phyloP scores from a whole-genome alignment of 2,113 vertebrate genomes.

The Alces alces region DNA sequence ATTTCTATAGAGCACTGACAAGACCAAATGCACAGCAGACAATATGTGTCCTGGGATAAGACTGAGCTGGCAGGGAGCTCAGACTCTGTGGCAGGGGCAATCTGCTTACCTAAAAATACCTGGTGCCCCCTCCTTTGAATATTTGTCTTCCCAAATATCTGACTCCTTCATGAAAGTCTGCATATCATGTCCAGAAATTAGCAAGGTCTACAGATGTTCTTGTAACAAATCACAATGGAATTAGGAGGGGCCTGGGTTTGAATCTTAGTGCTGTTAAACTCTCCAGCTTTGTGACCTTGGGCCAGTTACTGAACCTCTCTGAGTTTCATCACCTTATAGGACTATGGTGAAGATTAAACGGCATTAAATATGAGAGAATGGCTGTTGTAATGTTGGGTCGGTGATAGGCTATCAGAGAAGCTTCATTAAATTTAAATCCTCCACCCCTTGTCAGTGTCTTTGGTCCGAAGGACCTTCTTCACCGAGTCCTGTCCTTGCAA shows the following conservation, averaged over 20 bases:
- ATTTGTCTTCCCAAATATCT: conserved; percentile 2
- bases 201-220: not conserved
- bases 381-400: not conserved
- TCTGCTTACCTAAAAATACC: not conserved
- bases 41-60: conserved; percentile 1
- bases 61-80: not conserved
- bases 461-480: not conserved
- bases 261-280: not conserved
- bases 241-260: not conserved
- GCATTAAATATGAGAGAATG: not conserved
- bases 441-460: not conserved
- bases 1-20: not conserved
- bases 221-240: not conserved
- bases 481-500: not conserved
- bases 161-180: not conserved
- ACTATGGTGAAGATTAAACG: not conserved
- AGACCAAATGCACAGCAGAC: not conserved
- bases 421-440: not conserved
- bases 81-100: not conserved
- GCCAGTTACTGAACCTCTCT: not conserved
- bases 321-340: not conserved
- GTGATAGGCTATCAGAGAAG: not conserved
- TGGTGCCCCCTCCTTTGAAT: not conserved
- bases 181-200: not conserved
- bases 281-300: not conserved